phyloP scores from a whole-genome alignment of 2,888 invertebrate species.

The Podotricha telesiphe region DNA sequence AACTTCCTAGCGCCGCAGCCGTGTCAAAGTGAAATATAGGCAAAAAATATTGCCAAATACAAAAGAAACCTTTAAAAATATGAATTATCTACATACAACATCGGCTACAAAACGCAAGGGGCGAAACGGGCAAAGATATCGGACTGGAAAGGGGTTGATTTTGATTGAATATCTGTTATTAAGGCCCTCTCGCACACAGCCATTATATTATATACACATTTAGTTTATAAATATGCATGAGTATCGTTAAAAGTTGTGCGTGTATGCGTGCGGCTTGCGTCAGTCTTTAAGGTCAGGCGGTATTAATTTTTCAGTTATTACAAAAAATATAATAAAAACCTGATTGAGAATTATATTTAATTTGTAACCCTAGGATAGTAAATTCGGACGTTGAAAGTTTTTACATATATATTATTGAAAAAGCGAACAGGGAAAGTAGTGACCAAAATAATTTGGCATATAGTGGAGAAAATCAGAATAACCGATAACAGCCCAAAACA shows the following conservation, averaged over 20 bases:
- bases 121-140: conserved; percentile 78
- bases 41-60: not conserved
- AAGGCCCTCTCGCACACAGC: conserved; percentile 74
- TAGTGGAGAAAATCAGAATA: not conserved
- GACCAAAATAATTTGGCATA: not conserved
- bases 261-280: conserved; percentile 44
- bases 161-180: conserved; percentile 84
- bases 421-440: not conserved
- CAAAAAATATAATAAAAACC: no score
- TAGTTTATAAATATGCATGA: conserved; percentile 83
- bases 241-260: conserved; percentile 70
- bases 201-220: conserved; percentile 79
- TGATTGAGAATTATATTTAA: no score
- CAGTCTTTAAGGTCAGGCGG: conserved; percentile 47
- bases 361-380: no score
- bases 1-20: not conserved
- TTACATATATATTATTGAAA: no score
- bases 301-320: no score
- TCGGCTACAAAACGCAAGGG: conserved; percentile 66
- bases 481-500: not conserved
- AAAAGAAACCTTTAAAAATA: conserved; percentile 43
- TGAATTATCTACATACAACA: conserved; percentile 45
- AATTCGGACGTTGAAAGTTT: no score
- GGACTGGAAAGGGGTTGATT: conserved; percentile 81
- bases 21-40: not conserved